phyloP scores from a whole-genome alignment of 2,113 vertebrate species.

The Paraplagusia blochii region DNA sequence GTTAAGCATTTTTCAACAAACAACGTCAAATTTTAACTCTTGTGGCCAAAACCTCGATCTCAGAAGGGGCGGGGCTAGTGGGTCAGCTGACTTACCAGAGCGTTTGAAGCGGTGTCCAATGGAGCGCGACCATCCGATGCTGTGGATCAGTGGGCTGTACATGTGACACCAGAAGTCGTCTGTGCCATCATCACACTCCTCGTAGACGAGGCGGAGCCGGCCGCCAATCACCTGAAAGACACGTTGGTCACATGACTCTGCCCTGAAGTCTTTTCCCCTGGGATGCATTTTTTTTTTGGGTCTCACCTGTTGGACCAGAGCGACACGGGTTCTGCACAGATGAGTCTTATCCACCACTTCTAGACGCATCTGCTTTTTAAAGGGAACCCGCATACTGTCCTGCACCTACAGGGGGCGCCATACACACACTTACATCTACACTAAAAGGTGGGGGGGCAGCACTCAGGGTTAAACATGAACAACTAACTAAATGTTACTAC shows the following conservation, averaged over 20 bases:
- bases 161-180: slow-evolving; percentile 99
- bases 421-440: no score
- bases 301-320: slow-evolving; percentile 83
- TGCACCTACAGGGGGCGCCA: slow-evolving; percentile 77
- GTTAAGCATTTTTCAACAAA: no score
- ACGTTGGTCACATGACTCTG: neutral
- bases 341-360: slow-evolving; percentile 96
- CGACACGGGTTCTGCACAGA: slow-evolving; percentile 89
- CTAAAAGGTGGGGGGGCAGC: no score
- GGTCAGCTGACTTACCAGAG: slow-evolving; percentile 77
- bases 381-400: slow-evolving; percentile 90
- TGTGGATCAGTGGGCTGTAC: slow-evolving; percentile 94
- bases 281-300: no score
- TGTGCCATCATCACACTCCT: slow-evolving; percentile 90
- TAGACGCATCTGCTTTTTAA: slow-evolving; percentile 92
- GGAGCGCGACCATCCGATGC: slow-evolving; percentile 91
- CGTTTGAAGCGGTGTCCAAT: slow-evolving; percentile 95
- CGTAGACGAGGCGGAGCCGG: slow-evolving; percentile 87
- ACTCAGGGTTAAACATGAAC: neutral
- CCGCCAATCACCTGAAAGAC: slow-evolving; percentile 82
- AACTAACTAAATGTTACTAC: neutral
- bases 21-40: no score
- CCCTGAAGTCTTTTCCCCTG: neutral
- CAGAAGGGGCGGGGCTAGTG: no score
- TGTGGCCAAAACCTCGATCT: no score